Percentiles rank a stretch among this genome's conserved stretches.
Conservation (phyloP, 2,888 invertebrate species). For the Abscondita cerata region DNA sequence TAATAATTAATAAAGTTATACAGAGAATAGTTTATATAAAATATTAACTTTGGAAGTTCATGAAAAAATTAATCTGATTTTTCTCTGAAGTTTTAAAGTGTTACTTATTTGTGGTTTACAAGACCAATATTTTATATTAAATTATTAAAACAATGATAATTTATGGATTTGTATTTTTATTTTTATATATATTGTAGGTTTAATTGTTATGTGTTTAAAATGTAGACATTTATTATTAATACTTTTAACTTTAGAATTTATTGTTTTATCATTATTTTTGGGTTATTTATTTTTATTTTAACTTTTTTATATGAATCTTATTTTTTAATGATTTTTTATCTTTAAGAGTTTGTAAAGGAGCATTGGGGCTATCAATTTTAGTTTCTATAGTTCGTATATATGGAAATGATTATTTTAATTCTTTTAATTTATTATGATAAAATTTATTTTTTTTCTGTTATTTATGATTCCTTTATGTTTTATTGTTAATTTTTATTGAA, state of each 20-base stretch:
- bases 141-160: slow-evolving; percentile 69
- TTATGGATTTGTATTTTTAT: slow-evolving; percentile 61
- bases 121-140: slow-evolving; percentile 73
- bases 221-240: neutral
- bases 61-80: slow-evolving; percentile 46
- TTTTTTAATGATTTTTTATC: slow-evolving; percentile 60
- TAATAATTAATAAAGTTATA: slow-evolving; percentile 47
- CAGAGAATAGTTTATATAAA: slow-evolving; percentile 71
- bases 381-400: slow-evolving; percentile 63
- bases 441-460: slow-evolving; percentile 59
- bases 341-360: slow-evolving; percentile 70
- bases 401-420: slow-evolving; percentile 68
- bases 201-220: slow-evolving; percentile 4
- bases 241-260: neutral
- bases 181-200: slow-evolving; percentile 57
- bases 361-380: slow-evolving; percentile 53
- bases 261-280: slow-evolving; percentile 12
- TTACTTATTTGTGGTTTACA: slow-evolving; percentile 70
- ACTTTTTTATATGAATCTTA: slow-evolving; percentile 10
- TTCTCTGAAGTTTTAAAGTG: slow-evolving; percentile 69
- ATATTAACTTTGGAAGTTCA: slow-evolving; percentile 76
- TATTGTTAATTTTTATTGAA: slow-evolving; percentile 60
- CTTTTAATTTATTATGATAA: slow-evolving; percentile 66
- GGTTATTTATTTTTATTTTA: neutral
- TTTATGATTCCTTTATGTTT: slow-evolving; percentile 63